These are phyloP conservation scores for Phylloscopus trochiloides DNA, from an alignment of 2,113 vertebrate genomes.

Conservation along the genomic window DNA sequence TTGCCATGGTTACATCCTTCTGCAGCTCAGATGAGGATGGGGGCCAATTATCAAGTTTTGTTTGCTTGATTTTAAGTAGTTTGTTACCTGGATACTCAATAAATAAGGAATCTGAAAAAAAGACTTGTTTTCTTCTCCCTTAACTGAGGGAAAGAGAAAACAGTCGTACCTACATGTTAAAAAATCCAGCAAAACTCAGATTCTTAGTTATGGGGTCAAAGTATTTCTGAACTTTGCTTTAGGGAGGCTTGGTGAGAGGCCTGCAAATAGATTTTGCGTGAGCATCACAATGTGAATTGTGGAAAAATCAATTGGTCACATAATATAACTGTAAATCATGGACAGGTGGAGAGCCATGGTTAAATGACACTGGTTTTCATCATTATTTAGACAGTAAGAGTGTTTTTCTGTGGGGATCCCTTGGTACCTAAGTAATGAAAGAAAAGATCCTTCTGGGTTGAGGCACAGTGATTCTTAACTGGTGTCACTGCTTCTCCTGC, in stretches of 20 bases:
- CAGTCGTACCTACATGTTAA: neutral
- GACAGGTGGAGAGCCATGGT: neutral
- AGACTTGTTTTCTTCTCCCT: constrained; percentile 62
- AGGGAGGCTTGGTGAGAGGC: neutral
- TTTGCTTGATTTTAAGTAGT: constrained; percentile 80
- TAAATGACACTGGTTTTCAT: neutral
- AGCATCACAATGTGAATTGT: neutral
- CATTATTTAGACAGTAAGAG: neutral
- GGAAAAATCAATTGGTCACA: neutral
- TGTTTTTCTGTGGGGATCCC: constrained; percentile 29
- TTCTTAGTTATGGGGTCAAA: constrained; percentile 8
- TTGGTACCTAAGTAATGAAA: constrained; percentile 51
- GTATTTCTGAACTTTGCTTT: constrained; percentile 40
- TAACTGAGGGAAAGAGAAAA: constrained; percentile 60
- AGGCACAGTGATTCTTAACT: neutral
- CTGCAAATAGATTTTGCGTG: neutral
- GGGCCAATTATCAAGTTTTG: constrained; percentile 80
- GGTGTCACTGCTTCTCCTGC: constrained; percentile 2
- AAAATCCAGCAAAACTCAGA: neutral
- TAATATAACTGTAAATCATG: neutral
- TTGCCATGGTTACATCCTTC: constrained; percentile 78
- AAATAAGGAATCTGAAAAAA: constrained; percentile 70
- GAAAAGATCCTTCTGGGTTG: neutral
- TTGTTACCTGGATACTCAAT: constrained; percentile 81
- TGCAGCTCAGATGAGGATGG: constrained; percentile 71